Conservation (phyloP, 2,888 invertebrate species). For the Aradus depressus region DNA sequence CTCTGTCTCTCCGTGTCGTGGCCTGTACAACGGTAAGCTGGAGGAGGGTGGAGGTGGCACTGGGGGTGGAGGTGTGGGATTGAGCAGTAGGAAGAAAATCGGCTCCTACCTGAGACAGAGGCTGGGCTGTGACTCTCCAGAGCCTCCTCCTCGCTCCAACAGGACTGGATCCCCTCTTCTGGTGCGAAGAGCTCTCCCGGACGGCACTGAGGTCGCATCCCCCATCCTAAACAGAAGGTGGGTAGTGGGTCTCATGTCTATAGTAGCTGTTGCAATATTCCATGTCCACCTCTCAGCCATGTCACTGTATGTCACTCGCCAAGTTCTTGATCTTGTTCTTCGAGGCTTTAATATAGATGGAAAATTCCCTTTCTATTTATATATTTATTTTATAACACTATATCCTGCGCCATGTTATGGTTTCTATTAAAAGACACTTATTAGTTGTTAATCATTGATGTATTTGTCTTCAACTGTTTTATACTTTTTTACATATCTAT, state of each 20-base stretch:
- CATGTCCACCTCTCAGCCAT: too few species aligned
- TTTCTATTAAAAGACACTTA: too few species aligned
- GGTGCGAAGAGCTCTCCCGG: conserved; percentile 14
- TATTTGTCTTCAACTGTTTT: too few species aligned
- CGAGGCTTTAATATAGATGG: not conserved
- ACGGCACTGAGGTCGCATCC: conserved; percentile 20
- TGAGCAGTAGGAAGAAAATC: conserved; percentile 1
- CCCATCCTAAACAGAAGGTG: conserved; percentile 23
- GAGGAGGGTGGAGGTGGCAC: conserved; percentile 14
- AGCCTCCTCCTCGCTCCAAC: conserved; percentile 29
- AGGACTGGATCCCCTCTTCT: conserved; percentile 26
- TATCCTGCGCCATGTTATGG: too few species aligned
- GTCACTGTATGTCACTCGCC: too few species aligned
- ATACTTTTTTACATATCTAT: too few species aligned
- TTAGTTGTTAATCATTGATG: too few species aligned
- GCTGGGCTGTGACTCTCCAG: conserved; percentile 27
- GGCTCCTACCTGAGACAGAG: conserved; percentile 23
- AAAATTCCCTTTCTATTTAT: not conserved
- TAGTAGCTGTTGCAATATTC: too few species aligned
- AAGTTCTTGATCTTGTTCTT: not conserved
- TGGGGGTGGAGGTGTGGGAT: not conserved
- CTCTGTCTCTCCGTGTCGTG: conserved; percentile 32
- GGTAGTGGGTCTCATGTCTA: not conserved
- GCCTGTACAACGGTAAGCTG: conserved; percentile 21
- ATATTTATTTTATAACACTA: not conserved